These are phyloP conservation scores for Drosophila ogumai DNA, from an alignment of 1,140 invertebrate species.

Conservation along the genomic window DNA sequence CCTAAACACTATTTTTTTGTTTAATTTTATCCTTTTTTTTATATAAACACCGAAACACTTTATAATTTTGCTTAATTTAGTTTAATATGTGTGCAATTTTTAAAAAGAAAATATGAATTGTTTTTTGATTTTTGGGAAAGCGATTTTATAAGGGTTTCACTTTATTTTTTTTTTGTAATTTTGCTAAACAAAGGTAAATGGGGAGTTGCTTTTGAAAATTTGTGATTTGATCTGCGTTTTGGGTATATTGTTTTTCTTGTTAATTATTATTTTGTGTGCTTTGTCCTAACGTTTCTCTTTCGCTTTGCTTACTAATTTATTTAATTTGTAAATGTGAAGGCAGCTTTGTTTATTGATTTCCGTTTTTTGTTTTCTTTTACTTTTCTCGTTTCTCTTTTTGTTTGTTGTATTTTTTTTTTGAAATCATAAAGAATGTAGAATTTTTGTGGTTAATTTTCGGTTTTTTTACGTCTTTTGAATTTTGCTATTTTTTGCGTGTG, in stretches of 20 bases:
- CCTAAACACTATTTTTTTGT: conserved; percentile 59
- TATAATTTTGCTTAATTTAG: conserved; percentile 59
- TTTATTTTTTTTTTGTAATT: conserved; percentile 13
- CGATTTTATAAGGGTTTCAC: conserved; percentile 14
- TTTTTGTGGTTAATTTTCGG: conserved; percentile 43
- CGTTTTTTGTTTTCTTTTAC: conserved; percentile 70
- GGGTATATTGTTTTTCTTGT: conserved; percentile 42
- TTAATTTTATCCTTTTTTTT: conserved; percentile 20
- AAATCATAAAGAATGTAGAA: conserved; percentile 50
- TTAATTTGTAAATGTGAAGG: conserved; percentile 85
- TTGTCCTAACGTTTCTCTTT: conserved; percentile 67
- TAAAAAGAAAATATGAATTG: conserved; percentile 13
- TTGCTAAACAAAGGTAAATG: conserved; percentile 1
- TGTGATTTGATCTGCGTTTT: conserved; percentile 51
- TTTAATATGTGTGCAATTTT: conserved; percentile 35
- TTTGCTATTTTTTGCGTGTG: conserved; percentile 66
- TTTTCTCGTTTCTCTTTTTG: conserved; percentile 66
- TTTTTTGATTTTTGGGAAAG: conserved; percentile 19
- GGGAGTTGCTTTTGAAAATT: conserved; percentile 29
- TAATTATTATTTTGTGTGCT: conserved; percentile 82
- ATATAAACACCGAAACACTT: conserved; percentile 66
- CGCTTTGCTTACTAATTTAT: conserved; percentile 78
- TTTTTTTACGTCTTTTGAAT: conserved; percentile 58
- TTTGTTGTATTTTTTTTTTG: conserved; percentile 70
- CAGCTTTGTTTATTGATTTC: conserved; percentile 85